These are phyloP conservation scores for Pectinophora gossypiella DNA, from an alignment of 1,140 invertebrate genomes.

Conservation along the genomic window DNA sequence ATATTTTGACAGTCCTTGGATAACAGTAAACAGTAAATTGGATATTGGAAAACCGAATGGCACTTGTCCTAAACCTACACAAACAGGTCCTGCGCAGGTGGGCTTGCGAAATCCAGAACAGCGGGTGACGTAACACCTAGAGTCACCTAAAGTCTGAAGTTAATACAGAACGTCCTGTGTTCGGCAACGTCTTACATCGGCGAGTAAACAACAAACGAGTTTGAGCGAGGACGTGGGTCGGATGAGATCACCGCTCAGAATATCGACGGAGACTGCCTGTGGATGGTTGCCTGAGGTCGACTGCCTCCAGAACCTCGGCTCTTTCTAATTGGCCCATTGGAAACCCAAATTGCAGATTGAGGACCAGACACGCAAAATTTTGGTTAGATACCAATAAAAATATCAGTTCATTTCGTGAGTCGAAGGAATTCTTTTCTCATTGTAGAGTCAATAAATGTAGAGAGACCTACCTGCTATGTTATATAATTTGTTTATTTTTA, in stretches of 20 bases:
- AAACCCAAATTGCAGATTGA: too few relatives aligned
- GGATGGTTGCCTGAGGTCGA: constrained; percentile 46
- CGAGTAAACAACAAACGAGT: constrained; percentile 70
- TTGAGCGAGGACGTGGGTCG: constrained; percentile 64
- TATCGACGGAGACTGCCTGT: constrained; percentile 20
- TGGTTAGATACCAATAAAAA: too few relatives aligned
- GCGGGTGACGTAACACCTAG: constrained; percentile 43
- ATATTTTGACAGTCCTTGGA: too few relatives aligned
- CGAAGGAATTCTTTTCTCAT: too few relatives aligned
- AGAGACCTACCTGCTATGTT: too few relatives aligned
- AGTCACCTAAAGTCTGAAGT: constrained; percentile 14
- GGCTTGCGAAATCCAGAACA: constrained; percentile 5
- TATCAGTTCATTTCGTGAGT: too few relatives aligned
- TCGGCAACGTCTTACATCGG: constrained; percentile 15
- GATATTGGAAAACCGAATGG: too few relatives aligned
- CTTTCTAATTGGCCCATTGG: neutral
- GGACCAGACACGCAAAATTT: too few relatives aligned
- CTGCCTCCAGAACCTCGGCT: constrained; percentile 27
- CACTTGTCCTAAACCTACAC: neutral
- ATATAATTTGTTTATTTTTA: too few relatives aligned
- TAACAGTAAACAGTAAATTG: too few relatives aligned
- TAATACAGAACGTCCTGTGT: constrained; percentile 38
- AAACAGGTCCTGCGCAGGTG: neutral
- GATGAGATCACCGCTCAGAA: constrained; percentile 66
- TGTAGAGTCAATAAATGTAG: too few relatives aligned